Conservation (phyloP, 2,797 vertebrate species). For the Acipenser transmontanus region DNA sequence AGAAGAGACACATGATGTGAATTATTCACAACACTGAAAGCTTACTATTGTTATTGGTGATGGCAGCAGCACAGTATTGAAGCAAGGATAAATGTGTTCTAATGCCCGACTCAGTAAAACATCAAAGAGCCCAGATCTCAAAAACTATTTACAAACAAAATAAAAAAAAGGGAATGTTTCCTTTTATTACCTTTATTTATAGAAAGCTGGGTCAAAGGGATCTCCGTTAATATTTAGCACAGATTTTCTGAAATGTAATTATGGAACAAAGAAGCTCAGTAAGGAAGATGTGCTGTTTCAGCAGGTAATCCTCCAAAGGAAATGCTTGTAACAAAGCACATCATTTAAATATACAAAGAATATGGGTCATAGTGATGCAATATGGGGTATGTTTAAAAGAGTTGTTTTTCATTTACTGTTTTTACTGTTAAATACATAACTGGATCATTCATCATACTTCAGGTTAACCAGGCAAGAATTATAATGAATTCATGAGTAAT, state of each 20-base stretch:
- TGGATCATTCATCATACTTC: no score
- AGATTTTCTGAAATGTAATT: conserved; percentile 27
- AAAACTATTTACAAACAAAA: no score
- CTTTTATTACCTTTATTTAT: conserved; percentile 21
- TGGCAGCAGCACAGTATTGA: conserved; percentile 23
- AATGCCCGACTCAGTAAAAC: conserved; percentile 48
- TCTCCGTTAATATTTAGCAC: conserved; percentile 47
- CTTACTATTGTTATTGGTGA: conserved; percentile 43
- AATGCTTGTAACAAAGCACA: conserved; percentile 28
- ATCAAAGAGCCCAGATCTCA: conserved; percentile 44
- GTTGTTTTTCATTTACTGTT: no score
- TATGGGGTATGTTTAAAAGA: no score
- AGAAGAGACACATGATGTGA: conserved; percentile 26
- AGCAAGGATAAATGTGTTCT: conserved; percentile 32
- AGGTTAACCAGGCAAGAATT: no score
- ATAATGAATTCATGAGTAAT: no score
- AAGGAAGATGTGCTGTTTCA: conserved; percentile 33
- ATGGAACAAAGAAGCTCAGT: conserved; percentile 35
- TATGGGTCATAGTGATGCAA: conserved; percentile 1
- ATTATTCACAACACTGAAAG: conserved; percentile 59
- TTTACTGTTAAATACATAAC: no score
- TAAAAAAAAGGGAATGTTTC: conserved; percentile 21
- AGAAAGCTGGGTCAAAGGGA: conserved; percentile 36
- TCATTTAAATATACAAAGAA: conserved; percentile 28
- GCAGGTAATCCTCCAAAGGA: conserved; percentile 23